phyloP scores from a whole-genome alignment of 2,113 vertebrate genomes.

The Rhombomys opimus region DNA sequence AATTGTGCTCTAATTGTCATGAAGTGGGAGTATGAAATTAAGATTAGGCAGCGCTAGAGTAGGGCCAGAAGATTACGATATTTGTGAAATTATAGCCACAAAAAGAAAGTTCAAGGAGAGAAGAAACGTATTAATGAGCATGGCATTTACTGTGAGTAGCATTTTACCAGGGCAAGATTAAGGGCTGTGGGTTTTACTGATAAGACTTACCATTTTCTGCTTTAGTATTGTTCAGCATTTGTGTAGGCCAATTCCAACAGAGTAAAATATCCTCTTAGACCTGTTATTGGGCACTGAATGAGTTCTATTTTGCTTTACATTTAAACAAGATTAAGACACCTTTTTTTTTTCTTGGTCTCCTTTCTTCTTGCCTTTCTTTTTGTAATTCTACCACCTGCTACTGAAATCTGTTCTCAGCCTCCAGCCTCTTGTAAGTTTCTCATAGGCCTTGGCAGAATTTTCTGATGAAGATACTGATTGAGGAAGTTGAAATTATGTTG shows the following conservation, averaged over 20 bases:
- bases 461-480: conserved; percentile 25
- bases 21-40: not conserved
- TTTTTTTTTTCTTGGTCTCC: not conserved
- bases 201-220: conserved; percentile 14
- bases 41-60: conserved; percentile 19
- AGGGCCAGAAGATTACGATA: not conserved
- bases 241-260: not conserved
- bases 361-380: conserved; percentile 49
- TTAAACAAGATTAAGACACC: not conserved
- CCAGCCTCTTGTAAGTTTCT: conserved; percentile 32
- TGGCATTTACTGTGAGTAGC: not conserved
- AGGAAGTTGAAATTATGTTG: not conserved
- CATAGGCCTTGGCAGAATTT: not conserved
- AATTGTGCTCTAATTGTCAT: conserved; percentile 18
- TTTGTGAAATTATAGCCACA: conserved; percentile 49
- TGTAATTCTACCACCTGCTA: conserved; percentile 27
- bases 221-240: conserved; percentile 44
- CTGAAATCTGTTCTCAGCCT: conserved; percentile 63
- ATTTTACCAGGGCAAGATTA: conserved; percentile 5
- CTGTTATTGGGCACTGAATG: not conserved
- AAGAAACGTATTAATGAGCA: conserved; percentile 8
- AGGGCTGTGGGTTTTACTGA: conserved; percentile 21
- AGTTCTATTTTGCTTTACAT: not conserved
- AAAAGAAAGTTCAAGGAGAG: conserved; percentile 34
- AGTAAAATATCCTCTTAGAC: conserved; percentile 28